Conservation (phyloP, 2,888 invertebrate genomes). For the Digitonthophagus gazella region DNA sequence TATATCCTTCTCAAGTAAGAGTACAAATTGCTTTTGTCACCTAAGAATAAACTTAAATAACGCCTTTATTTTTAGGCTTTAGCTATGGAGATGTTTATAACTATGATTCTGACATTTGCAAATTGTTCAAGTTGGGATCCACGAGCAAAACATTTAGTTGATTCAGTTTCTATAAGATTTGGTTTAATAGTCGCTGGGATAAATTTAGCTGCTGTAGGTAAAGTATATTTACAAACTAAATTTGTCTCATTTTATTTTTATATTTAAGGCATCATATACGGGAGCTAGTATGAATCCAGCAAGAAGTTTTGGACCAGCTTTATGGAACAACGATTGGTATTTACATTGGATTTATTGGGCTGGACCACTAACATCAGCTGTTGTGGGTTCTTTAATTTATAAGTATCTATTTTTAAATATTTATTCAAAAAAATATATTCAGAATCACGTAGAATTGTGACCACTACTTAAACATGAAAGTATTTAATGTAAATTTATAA, state of each 20-base stretch:
- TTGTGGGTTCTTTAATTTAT: conserved; percentile 39
- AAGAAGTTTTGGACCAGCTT: conserved; percentile 66
- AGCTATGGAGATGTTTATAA: conserved; percentile 62
- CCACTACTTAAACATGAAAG: too few species aligned
- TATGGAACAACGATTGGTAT: conserved; percentile 64
- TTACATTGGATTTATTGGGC: conserved; percentile 62
- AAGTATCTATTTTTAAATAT: conserved; percentile 34
- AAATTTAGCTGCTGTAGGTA: conserved; percentile 63
- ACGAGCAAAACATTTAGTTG: conserved; percentile 60
- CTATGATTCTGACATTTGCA: conserved; percentile 62
- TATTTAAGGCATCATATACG: conserved; percentile 55
- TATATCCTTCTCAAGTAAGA: conserved; percentile 29
- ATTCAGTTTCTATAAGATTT: conserved; percentile 65
- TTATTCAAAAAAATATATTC: not conserved
- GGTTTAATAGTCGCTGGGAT: conserved; percentile 65
- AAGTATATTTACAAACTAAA: not conserved
- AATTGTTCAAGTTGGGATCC: conserved; percentile 72
- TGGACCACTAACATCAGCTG: conserved; percentile 42
- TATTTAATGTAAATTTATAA: too few species aligned
- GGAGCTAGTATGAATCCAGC: conserved; percentile 72
- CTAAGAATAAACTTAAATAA: not conserved
- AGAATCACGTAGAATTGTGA: not conserved
- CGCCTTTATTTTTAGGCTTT: conserved; percentile 57
- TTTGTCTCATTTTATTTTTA: conserved; percentile 9
- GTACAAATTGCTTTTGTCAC: not conserved